phyloP scores from a whole-genome alignment of 92 coral and sea anemone genomes.

The Phenganax subtilis region DNA sequence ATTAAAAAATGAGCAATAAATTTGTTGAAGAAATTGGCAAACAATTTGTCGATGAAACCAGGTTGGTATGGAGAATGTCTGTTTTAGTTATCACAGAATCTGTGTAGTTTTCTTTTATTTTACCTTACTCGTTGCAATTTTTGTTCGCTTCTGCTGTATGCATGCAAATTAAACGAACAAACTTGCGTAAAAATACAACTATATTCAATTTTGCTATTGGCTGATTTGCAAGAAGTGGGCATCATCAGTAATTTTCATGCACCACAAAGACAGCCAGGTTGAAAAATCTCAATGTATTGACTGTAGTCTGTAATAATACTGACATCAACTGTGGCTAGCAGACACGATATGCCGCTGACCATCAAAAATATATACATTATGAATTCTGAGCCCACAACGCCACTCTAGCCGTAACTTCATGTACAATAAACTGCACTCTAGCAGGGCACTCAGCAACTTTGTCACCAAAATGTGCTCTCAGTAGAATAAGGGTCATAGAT shows the following conservation, averaged over 20 bases:
- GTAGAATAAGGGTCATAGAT: no score
- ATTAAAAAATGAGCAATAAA: background rate
- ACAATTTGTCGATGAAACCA: conserved; percentile 32
- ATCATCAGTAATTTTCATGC: no score
- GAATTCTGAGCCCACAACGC: background rate
- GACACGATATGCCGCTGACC: background rate
- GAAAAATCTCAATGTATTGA: no score
- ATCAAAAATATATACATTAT: background rate
- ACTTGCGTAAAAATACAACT: no score
- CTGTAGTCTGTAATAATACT: no score
- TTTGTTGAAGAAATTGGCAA: conserved; percentile 31
- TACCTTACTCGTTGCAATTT: background rate
- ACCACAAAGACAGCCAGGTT: no score
- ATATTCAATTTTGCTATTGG: no score
- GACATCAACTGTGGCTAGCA: no score
- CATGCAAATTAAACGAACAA: no score
- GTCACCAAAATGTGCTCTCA: no score
- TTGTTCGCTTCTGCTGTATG: background rate
- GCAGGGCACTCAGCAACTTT: no score
- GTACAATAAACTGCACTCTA: background rate
- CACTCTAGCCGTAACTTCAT: background rate
- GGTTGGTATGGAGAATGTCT: conserved; percentile 4
- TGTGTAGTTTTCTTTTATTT: background rate
- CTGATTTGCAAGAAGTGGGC: no score
- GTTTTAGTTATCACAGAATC: background rate